These are phyloP conservation scores for Leptinotarsa tumamoca DNA, from an alignment of 2,888 invertebrate genomes.

Conservation along the genomic window DNA sequence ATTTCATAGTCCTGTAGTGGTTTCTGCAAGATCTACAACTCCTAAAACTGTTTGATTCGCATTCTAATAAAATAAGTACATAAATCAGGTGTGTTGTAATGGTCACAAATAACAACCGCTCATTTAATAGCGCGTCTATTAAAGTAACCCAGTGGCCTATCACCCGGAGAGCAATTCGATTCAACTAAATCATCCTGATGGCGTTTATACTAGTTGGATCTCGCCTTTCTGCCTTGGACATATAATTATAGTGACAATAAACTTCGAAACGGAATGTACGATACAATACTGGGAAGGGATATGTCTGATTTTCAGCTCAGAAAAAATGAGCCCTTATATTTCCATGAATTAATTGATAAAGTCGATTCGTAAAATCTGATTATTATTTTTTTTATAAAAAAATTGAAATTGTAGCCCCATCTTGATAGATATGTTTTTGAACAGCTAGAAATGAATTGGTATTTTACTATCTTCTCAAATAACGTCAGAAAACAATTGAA, in stretches of 20 bases:
- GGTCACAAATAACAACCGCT: constrained; percentile 46
- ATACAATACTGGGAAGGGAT: not conserved
- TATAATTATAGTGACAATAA: constrained; percentile 28
- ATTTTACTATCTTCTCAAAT: too few species aligned
- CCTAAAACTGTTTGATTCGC: constrained; percentile 13
- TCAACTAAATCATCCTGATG: constrained; percentile 55
- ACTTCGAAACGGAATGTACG: not conserved
- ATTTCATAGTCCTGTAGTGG: not conserved
- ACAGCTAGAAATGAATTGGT: too few species aligned
- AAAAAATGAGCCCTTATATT: too few species aligned
- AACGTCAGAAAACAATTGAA: too few species aligned
- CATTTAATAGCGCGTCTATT: constrained; percentile 50
- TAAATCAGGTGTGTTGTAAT: constrained; percentile 50
- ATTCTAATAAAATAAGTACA: constrained; percentile 31
- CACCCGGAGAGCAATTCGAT: constrained; percentile 58
- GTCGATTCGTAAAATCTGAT: too few species aligned
- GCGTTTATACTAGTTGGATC: constrained; percentile 52
- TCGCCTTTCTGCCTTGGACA: constrained; percentile 53
- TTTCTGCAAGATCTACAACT: constrained; percentile 5
- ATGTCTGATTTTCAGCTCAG: too few species aligned
- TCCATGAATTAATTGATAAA: too few species aligned
- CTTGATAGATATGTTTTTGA: too few species aligned
- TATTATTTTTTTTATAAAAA: too few species aligned
- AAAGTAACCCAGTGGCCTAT: constrained; percentile 62
- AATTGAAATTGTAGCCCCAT: too few species aligned